Conservation (phyloP, 2,888 invertebrate species). For the Tenthredo scrophulariae region DNA sequence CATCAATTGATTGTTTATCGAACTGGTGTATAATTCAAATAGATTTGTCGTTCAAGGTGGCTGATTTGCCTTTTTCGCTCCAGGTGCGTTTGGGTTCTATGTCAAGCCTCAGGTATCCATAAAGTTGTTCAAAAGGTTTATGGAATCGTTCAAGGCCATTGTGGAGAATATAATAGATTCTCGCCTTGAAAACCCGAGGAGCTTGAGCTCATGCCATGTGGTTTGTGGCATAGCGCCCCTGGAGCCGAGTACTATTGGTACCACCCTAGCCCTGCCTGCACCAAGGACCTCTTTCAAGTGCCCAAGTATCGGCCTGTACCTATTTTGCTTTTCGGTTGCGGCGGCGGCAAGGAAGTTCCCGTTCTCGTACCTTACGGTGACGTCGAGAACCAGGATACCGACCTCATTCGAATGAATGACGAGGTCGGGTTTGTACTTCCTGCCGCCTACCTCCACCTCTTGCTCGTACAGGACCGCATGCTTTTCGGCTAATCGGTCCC, state of each 20-base stretch:
- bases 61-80: background rate
- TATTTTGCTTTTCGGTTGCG: background rate
- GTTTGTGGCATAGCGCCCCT: background rate
- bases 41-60: background rate
- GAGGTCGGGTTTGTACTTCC: background rate
- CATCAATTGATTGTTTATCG: too few species aligned
- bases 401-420: background rate
- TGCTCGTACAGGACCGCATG: background rate
- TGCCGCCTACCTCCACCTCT: background rate
- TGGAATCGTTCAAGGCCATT: too few species aligned
- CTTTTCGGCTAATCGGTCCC: background rate
- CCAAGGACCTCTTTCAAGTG: background rate
- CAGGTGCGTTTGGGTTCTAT: background rate
- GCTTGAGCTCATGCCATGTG: background rate
- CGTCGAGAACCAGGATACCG: background rate
- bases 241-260: background rate
- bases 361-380: background rate
- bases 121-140: background rate
- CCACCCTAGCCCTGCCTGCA: background rate
- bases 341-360: background rate
- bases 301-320: background rate
- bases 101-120: background rate
- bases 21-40: too few species aligned
- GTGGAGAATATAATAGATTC: background rate
- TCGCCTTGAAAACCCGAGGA: background rate